phyloP scores from a whole-genome alignment of 1,140 invertebrate species.

The Teleogryllus occipitalis region DNA sequence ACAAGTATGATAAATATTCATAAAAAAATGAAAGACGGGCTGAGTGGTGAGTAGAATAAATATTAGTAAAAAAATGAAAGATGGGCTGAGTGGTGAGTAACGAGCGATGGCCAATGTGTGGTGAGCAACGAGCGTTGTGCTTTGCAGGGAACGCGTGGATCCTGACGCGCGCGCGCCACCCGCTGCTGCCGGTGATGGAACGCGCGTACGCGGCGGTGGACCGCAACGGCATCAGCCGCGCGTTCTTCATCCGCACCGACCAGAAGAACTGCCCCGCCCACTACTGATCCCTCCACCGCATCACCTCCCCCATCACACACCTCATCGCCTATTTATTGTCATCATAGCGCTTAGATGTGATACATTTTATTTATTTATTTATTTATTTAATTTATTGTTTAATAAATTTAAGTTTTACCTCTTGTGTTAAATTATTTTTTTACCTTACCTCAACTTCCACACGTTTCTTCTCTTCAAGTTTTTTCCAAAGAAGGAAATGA shows the following conservation, averaged over 20 bases:
- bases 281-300: neutral
- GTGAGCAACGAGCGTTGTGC: neutral
- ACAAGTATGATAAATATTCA: too few species aligned
- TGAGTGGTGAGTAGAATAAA: too few species aligned
- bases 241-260: slow-evolving; percentile 52
- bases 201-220: slow-evolving; percentile 50
- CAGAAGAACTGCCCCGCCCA: slow-evolving; percentile 48
- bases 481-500: too few species aligned
- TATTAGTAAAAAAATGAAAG: too few species aligned
- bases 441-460: too few species aligned
- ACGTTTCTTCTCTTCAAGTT: too few species aligned
- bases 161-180: slow-evolving; percentile 48
- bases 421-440: too few species aligned
- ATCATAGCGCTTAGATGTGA: neutral
- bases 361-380: neutral
- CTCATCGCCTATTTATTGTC: neutral
- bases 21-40: too few species aligned
- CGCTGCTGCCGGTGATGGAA: slow-evolving; percentile 45
- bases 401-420: neutral
- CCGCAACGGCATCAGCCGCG: slow-evolving; percentile 47
- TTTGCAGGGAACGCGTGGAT: slow-evolving; percentile 56
- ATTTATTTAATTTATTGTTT: too few species aligned
- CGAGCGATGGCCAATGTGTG: too few species aligned
- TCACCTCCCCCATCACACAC: neutral
- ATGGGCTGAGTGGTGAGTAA: too few species aligned